Evolutionary conservation across 2,888 invertebrate genomes (phyloP), one percentile per base, ranked within the genome.

Genomic region (Eupithecia exiguata): DNA sequence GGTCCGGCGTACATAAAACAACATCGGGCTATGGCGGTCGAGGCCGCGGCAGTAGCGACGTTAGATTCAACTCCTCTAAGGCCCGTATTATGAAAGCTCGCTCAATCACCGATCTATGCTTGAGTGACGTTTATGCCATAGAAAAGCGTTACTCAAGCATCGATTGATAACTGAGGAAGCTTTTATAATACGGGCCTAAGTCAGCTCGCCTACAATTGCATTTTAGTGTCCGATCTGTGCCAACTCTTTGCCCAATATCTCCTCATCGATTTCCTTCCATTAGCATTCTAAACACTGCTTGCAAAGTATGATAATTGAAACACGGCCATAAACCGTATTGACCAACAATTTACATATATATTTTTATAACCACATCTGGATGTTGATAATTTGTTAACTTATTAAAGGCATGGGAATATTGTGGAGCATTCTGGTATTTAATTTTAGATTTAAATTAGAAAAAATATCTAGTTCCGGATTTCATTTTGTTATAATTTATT

Each of bases 281-380:
- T 91, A 90, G 88, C 89, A 89, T 91, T 89, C 89, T 87, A 86
- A 88, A 87, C 88, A 89, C 89, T 87, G 81, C 78, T 82, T 80
- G 86, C 83, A 81, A 84, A 80, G 82, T 80, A 84, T 83, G 88
- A 88, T 90, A 90, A 91, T 89, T 88, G 88, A 86, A 87, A 86
- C 86, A 86, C 83, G 86, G 84, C 81, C 78, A 84, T 87, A 87
- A 89, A 89, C 84, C 43, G 81, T 84, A 86, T 84, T 82, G 84
- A 83, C 80, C 83, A 81, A 85, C 83, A 84, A 86, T 84, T 84
- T 84, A 84, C 83, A 84, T 84, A 85, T 78, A 81, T 83, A 84
- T 85, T 88, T 58, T 88, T 87, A 87, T 84, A 79, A 83, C 82
- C 71, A 58, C 73, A 79, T 80, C 82, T 77, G 75, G 77, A 69